A percentile compares a stretch with the other conserved stretches of the same genome.
Conservation (phyloP, 2,888 invertebrate species). For the Poecilobothrus nobilitatus region DNA sequence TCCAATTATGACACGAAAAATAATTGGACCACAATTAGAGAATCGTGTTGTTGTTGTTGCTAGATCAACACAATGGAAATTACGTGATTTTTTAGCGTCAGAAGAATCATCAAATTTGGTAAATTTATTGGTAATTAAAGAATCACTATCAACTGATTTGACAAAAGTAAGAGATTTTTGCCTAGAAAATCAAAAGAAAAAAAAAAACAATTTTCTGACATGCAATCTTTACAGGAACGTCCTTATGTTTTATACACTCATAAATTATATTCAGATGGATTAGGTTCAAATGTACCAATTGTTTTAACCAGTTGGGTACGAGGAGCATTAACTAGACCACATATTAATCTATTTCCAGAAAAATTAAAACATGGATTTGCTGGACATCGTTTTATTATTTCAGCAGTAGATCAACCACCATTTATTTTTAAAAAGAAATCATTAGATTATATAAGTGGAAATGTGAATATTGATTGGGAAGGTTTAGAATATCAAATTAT, state of each 20-base stretch:
- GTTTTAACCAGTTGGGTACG: conserved; percentile 65
- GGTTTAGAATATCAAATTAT: conserved; percentile 65
- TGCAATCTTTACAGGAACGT: conserved; percentile 48
- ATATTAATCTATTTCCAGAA: conserved; percentile 57
- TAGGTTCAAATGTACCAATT: conserved; percentile 59
- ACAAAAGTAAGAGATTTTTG: conserved; percentile 42
- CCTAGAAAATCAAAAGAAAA: background rate
- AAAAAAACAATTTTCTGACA: background rate
- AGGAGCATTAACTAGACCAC: conserved; percentile 52
- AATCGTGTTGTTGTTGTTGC: conserved; percentile 60
- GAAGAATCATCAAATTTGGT: conserved; percentile 56
- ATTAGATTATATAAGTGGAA: conserved; percentile 32
- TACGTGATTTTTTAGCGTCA: conserved; percentile 59
- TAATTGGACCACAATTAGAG: conserved; percentile 54
- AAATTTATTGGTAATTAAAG: conserved; percentile 61
- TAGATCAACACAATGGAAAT: conserved; percentile 64
- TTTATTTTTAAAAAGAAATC: conserved; percentile 51
- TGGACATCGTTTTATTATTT: conserved; percentile 63
- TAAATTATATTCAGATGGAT: conserved; percentile 60
- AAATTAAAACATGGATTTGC: conserved; percentile 63
- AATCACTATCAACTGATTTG: conserved; percentile 51
- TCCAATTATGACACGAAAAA: conserved; percentile 48
- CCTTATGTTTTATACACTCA: conserved; percentile 69
- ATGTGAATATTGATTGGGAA: conserved; percentile 46
- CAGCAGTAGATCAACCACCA: conserved; percentile 65